Percentiles rank a stretch among this genome's conserved stretches.
These are phyloP conservation scores for Nasonovia ribisnigri DNA, from an alignment of 2,888 invertebrate genomes.

Conservation along the genomic window DNA sequence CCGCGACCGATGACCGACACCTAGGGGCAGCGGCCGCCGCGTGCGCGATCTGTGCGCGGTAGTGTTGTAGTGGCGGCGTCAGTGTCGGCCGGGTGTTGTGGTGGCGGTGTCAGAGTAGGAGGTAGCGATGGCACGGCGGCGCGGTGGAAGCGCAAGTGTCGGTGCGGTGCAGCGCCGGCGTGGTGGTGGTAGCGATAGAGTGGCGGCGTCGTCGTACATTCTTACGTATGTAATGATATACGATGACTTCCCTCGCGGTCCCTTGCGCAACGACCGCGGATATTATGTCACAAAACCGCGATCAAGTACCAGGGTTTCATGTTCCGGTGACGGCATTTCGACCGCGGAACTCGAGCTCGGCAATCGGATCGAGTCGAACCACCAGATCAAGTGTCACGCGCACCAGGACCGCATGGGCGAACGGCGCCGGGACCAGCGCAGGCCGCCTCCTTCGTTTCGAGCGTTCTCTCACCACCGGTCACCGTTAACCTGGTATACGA, in stretches of 20 bases:
- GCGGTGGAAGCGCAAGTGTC: neutral
- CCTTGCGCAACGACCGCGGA: conserved; percentile 17
- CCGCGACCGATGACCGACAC: neutral
- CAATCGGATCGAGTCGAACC: neutral
- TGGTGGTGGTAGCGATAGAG: too few relatives aligned
- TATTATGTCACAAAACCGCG: conserved; percentile 61
- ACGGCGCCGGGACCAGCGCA: too few relatives aligned
- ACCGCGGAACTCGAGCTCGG: neutral
- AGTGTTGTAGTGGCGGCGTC: too few relatives aligned
- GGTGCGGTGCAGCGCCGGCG: neutral
- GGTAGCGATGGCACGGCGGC: neutral
- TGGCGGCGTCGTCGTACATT: neutral
- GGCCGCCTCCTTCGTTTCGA: neutral
- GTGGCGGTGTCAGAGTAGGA: neutral
- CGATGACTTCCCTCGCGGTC: conserved; percentile 14
- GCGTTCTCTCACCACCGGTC: neutral
- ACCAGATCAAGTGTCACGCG: conserved; percentile 44
- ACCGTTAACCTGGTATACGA: neutral
- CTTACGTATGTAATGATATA: too few relatives aligned
- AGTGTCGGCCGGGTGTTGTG: neutral
- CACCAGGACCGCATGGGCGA: conserved; percentile 33
- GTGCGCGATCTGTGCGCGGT: neutral
- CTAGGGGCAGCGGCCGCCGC: neutral
- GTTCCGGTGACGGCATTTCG: neutral
- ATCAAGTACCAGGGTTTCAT: conserved; percentile 37